Percentiles rank a stretch among this genome's conserved stretches.
Evolutionary conservation across 2,113 vertebrate genomes (phyloP).

Genomic region (Oceanodroma tethys): DNA sequence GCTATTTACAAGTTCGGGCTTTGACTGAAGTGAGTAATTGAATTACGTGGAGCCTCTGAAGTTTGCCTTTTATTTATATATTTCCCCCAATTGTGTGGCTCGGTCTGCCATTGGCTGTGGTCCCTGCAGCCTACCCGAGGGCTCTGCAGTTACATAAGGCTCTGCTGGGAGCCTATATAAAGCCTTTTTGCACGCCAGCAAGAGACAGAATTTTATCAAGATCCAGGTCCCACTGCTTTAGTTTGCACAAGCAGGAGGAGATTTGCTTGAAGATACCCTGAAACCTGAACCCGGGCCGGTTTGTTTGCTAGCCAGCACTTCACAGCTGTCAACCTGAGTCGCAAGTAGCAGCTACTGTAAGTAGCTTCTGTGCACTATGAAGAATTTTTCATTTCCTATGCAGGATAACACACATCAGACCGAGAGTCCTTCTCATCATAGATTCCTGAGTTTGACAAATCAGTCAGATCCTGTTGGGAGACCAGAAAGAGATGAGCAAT

Average conservation of each 20-base stretch:
- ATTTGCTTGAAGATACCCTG: not conserved
- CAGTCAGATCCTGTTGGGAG: constrained; percentile 49
- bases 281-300: not conserved
- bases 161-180: constrained; percentile 54
- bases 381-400: constrained; percentile 64
- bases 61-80: constrained; percentile 61
- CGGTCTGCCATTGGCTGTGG: constrained; percentile 40
- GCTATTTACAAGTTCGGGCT: constrained; percentile 39
- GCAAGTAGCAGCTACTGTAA: constrained; percentile 21
- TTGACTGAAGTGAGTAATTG: constrained; percentile 27
- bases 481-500: constrained; percentile 72
- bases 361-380: constrained; percentile 51
- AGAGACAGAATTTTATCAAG: constrained; percentile 23
- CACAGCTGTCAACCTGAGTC: constrained; percentile 24
- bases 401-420: constrained; percentile 30
- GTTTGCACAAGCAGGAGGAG: not conserved
- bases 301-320: not conserved
- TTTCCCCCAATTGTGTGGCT: constrained; percentile 48
- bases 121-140: constrained; percentile 47
- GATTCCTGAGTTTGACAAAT: constrained; percentile 54
- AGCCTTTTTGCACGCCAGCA: constrained; percentile 31
- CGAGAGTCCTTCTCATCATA: constrained; percentile 23
- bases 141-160: constrained; percentile 61
- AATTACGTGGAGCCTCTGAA: constrained; percentile 32
- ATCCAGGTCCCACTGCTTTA: constrained; percentile 9